phyloP scores from a whole-genome alignment of 2,888 invertebrate genomes.

The Chymomyza procnemis region DNA sequence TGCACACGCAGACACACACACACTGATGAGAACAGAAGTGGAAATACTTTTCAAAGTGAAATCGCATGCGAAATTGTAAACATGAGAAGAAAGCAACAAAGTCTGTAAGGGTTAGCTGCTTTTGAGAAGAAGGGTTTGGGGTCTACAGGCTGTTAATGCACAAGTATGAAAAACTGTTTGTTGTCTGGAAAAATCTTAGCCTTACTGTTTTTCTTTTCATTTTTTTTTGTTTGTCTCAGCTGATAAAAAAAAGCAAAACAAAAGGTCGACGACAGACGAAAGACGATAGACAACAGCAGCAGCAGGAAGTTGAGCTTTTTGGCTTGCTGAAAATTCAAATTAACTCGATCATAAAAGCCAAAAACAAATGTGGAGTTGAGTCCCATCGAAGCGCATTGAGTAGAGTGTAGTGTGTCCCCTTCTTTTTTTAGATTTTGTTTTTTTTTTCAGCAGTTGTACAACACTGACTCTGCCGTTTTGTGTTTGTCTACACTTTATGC shows the following conservation, averaged over 20 bases:
- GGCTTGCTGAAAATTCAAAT: constrained; percentile 58
- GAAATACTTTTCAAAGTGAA: constrained; percentile 73
- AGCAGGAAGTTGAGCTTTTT: constrained; percentile 26
- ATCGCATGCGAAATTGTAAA: constrained; percentile 48
- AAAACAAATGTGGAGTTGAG: constrained; percentile 15
- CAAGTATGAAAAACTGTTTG: constrained; percentile 43
- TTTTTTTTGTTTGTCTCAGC: constrained; percentile 44
- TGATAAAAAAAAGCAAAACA: constrained; percentile 39
- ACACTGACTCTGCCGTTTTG: constrained; percentile 19
- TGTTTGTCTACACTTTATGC: constrained; percentile 60
- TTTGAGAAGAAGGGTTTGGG: neutral
- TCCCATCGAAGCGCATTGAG: neutral
- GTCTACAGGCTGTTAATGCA: neutral
- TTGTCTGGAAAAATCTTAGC: constrained; percentile 29
- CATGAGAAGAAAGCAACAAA: constrained; percentile 34
- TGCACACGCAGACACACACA: constrained; percentile 50
- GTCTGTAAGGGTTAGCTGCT: constrained; percentile 43
- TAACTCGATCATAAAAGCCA: constrained; percentile 67
- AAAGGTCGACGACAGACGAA: constrained; percentile 25
- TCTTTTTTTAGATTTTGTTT: neutral
- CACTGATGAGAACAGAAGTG: neutral
- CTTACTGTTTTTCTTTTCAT: constrained; percentile 30
- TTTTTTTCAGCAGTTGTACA: neutral
- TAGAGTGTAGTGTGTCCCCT: neutral
- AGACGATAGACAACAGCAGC: neutral